Evolutionary conservation across 2,888 invertebrate species (phyloP).

Genomic region (Parnassius orleans): DNA sequence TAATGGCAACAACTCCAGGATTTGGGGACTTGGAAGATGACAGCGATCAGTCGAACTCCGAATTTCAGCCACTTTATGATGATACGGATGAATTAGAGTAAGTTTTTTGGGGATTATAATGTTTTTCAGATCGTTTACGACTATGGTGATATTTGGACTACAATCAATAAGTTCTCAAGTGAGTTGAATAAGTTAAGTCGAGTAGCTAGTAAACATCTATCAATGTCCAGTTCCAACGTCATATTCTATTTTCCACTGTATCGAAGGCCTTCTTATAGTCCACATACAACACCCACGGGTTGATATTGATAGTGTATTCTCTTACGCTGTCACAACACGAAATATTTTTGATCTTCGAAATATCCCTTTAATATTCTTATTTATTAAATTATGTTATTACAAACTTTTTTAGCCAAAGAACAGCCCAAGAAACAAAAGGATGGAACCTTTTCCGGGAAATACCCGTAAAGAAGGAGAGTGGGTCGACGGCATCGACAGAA

Average conservation of each 20-base stretch:
- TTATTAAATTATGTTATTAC: too few species aligned
- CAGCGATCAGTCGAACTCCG: constrained; percentile 61
- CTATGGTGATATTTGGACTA: too few species aligned
- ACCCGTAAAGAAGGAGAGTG: constrained; percentile 84
- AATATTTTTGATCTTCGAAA: not conserved
- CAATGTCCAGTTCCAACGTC: too few species aligned
- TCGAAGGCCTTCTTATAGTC: too few species aligned
- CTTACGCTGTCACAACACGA: too few species aligned
- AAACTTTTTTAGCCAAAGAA: constrained; percentile 59
- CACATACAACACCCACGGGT: not conserved
- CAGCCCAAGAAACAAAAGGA: constrained; percentile 80
- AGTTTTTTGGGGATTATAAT: constrained; percentile 24
- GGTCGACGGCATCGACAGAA: constrained; percentile 83
- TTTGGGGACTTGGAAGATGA: constrained; percentile 55
- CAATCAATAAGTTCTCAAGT: too few species aligned
- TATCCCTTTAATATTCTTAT: not conserved
- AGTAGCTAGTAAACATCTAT: too few species aligned
- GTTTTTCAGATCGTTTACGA: not conserved
- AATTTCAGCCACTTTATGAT: constrained; percentile 62
- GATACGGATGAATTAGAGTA: constrained; percentile 69
- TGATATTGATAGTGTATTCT: too few species aligned
- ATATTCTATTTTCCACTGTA: too few species aligned
- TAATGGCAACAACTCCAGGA: constrained; percentile 56
- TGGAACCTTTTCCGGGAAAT: constrained; percentile 92
- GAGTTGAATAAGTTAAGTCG: too few species aligned